These are phyloP conservation scores for Danio albolineatus DNA, from an alignment of 2,797 vertebrate species.

Conservation along the genomic window DNA sequence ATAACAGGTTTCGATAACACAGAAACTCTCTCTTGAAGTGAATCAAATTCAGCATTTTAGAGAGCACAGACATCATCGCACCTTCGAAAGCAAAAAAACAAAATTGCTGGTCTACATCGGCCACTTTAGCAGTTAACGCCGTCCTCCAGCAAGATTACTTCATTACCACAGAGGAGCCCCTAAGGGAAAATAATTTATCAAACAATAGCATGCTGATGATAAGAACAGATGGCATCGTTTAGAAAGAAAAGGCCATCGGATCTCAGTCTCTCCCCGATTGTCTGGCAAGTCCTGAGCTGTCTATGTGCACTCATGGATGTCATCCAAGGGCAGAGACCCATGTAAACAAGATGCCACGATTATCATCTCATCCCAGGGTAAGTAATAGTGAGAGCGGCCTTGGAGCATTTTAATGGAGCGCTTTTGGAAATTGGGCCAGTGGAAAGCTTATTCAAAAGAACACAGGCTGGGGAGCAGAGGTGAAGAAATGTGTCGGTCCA, in stretches of 20 bases:
- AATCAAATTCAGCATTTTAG: too few relatives aligned
- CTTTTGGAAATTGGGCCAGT: conserved; percentile 35
- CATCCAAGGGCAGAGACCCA: conserved; percentile 31
- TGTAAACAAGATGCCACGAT: conserved; percentile 39
- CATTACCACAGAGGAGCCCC: conserved; percentile 60
- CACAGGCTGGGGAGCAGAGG: conserved; percentile 35
- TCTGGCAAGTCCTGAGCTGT: conserved; percentile 33
- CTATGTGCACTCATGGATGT: conserved; percentile 48
- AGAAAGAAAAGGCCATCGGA: conserved; percentile 49
- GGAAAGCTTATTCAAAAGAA: conserved; percentile 23
- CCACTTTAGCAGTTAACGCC: conserved; percentile 67
- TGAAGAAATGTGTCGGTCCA: conserved; percentile 51
- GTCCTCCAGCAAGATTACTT: conserved; percentile 58
- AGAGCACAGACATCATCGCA: conserved; percentile 52
- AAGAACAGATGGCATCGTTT: conserved; percentile 63
- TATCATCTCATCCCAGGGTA: conserved; percentile 35
- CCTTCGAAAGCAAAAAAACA: conserved; percentile 65
- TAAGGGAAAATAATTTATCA: conserved; percentile 64
- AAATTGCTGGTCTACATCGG: conserved; percentile 68
- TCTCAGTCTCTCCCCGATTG: conserved; percentile 43
- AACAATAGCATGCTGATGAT: conserved; percentile 60
- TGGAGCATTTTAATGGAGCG: conserved; percentile 33
- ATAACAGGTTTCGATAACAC: too few relatives aligned
- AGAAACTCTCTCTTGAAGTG: too few relatives aligned
- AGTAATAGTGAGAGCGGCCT: conserved; percentile 28